A percentile compares a stretch with the other conserved stretches of the same genome.
These are phyloP conservation scores for Caenorhabditis sulstoni DNA, from an alignment of 2,888 invertebrate species.

Conservation along the genomic window DNA sequence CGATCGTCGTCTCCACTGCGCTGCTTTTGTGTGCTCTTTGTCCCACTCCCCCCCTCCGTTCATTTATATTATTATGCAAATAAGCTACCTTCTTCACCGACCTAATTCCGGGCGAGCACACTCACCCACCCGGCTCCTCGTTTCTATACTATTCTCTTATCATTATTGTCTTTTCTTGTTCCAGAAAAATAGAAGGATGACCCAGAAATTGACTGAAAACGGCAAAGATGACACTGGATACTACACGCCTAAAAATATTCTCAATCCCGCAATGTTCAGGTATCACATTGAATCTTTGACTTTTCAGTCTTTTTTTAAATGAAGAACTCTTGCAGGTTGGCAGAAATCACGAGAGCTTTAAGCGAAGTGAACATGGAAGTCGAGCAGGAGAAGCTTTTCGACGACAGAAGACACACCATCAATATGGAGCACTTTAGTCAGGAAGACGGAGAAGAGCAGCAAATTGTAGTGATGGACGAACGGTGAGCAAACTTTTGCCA, in stretches of 20 bases:
- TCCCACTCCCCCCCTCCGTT: conserved; percentile 30
- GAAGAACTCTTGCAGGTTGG: conserved; percentile 29
- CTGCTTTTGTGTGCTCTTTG: conserved; percentile 27
- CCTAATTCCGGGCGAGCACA: conserved; percentile 33
- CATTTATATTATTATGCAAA: conserved; percentile 60
- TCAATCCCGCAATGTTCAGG: conserved; percentile 62
- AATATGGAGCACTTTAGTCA: conserved; percentile 18
- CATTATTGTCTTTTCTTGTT: background rate
- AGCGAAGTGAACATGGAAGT: conserved; percentile 59
- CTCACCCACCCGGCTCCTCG: background rate
- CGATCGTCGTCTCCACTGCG: background rate
- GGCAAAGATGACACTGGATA: conserved; percentile 55
- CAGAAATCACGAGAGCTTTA: conserved; percentile 55
- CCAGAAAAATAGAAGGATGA: background rate
- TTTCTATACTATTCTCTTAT: conserved; percentile 15
- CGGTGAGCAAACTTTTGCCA: background rate
- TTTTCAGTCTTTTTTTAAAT: background rate
- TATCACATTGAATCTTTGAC: conserved; percentile 1
- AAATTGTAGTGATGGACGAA: conserved; percentile 1
- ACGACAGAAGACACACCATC: conserved; percentile 40
- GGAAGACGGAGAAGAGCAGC: background rate
- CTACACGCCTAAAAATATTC: conserved; percentile 59
- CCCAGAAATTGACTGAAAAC: background rate
- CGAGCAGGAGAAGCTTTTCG: conserved; percentile 49
- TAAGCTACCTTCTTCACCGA: conserved; percentile 17